These are phyloP conservation scores for Chaetodon auriga DNA, from an alignment of 2,113 vertebrate genomes.

Conservation along the genomic window DNA sequence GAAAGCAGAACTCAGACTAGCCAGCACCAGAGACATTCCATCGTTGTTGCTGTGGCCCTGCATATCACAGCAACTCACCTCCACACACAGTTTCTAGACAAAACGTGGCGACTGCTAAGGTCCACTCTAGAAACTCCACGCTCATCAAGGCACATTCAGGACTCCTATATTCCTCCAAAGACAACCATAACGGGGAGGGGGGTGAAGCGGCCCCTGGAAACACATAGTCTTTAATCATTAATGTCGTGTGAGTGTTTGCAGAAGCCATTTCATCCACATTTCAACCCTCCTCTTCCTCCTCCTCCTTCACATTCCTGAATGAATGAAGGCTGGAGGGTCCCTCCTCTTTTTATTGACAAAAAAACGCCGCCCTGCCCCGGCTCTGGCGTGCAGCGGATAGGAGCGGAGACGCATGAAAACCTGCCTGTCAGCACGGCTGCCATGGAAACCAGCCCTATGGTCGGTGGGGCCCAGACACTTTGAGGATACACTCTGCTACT, in stretches of 20 bases:
- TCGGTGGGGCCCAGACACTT: conserved; percentile 30
- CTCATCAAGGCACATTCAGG: conserved; percentile 80
- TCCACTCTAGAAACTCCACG: conserved; percentile 54
- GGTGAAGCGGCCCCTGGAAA: conserved; percentile 37
- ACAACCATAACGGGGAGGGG: neutral
- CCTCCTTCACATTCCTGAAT: conserved; percentile 69
- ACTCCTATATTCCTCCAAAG: conserved; percentile 49
- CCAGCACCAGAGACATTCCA: conserved; percentile 79
- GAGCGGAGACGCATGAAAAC: conserved; percentile 30
- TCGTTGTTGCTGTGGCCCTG: conserved; percentile 39
- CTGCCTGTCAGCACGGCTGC: conserved; percentile 47
- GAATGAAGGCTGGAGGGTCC: conserved; percentile 36
- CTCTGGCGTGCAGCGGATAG: conserved; percentile 17
- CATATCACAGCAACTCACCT: conserved; percentile 41
- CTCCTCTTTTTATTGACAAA: conserved; percentile 51
- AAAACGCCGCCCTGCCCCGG: neutral
- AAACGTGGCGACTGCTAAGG: conserved; percentile 23
- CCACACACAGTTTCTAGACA: conserved; percentile 35
- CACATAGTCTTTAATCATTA: conserved; percentile 8
- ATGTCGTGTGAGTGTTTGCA: conserved; percentile 26
- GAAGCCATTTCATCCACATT: conserved; percentile 53
- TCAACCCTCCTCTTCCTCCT: conserved; percentile 31
- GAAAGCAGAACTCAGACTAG: conserved; percentile 76
- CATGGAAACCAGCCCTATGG: conserved; percentile 56
- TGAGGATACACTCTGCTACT: conserved; percentile 49